A percentile compares a stretch with the other conserved stretches of the same genome.
These are phyloP conservation scores for Sitophilus oryzae DNA, from an alignment of 1,140 invertebrate species.

Conservation along the genomic window DNA sequence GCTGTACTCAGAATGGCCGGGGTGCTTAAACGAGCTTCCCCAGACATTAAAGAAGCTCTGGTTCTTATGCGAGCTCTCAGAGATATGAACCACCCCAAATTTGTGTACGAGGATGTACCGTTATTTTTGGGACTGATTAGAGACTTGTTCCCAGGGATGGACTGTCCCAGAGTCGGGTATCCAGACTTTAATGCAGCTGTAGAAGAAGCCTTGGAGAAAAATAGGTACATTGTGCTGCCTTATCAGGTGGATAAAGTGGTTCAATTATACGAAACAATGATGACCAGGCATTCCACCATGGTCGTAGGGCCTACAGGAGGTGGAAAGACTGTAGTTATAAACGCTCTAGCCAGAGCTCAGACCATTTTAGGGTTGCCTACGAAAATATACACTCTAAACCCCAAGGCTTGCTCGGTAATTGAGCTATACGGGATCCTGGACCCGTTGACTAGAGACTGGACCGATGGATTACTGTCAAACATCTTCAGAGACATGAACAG, in stretches of 20 bases:
- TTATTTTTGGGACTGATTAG: slow-evolving; percentile 81
- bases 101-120: slow-evolving; percentile 84
- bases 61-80: slow-evolving; percentile 82
- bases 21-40: slow-evolving; percentile 69
- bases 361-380: slow-evolving; percentile 67
- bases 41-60: slow-evolving; percentile 72
- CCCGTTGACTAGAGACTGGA: slow-evolving; percentile 82
- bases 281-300: slow-evolving; percentile 87
- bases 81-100: slow-evolving; percentile 91
- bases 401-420: slow-evolving; percentile 79
- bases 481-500: slow-evolving; percentile 89
- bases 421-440: slow-evolving; percentile 88
- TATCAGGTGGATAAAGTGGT: slow-evolving; percentile 70
- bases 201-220: slow-evolving; percentile 56
- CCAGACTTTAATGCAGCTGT: slow-evolving; percentile 78
- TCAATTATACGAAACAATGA: slow-evolving; percentile 89
- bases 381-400: slow-evolving; percentile 73
- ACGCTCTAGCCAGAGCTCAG: slow-evolving; percentile 75
- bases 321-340: slow-evolving; percentile 81
- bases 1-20: slow-evolving; percentile 86
- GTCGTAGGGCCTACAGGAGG: slow-evolving; percentile 86
- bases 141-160: slow-evolving; percentile 83
- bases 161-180: slow-evolving; percentile 78
- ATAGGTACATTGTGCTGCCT: slow-evolving; percentile 66
- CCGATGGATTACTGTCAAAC: slow-evolving; percentile 81